Conservation (phyloP, 2,113 vertebrate species). For the Hyaena hyaena region DNA sequence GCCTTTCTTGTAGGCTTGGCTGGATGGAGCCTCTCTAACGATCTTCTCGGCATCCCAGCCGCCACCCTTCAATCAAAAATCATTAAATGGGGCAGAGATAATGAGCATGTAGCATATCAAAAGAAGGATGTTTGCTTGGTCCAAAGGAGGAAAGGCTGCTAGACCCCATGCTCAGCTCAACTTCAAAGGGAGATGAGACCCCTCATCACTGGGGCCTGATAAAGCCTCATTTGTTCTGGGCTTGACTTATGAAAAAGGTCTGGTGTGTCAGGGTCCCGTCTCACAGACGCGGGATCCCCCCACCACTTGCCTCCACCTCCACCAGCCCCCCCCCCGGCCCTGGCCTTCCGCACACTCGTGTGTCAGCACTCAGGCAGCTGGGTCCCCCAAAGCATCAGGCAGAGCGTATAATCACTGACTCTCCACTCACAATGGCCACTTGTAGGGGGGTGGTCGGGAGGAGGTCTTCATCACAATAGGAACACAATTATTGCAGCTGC, state of each 20-base stretch:
- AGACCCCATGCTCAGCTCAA: slow-evolving; percentile 83
- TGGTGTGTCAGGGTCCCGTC: slow-evolving; percentile 88
- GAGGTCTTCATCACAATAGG: slow-evolving; percentile 87
- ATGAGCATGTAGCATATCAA: slow-evolving; percentile 91
- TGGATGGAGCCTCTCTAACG: slow-evolving; percentile 85
- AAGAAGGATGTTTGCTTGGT: slow-evolving; percentile 90
- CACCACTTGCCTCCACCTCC: slow-evolving; percentile 51
- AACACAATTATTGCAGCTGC: slow-evolving; percentile 93
- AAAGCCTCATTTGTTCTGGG: slow-evolving; percentile 92
- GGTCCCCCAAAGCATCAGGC: slow-evolving; percentile 87
- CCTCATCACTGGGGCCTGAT: slow-evolving; percentile 84
- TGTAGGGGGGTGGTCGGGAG: slow-evolving; percentile 88
- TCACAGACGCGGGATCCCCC: slow-evolving; percentile 83
- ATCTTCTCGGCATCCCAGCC: slow-evolving; percentile 85
- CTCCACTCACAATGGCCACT: slow-evolving; percentile 87
- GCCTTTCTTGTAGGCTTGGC: slow-evolving; percentile 87
- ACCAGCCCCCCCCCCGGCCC: slow-evolving; percentile 32
- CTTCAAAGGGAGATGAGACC: slow-evolving; percentile 90
- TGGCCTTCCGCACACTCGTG: slow-evolving; percentile 78
- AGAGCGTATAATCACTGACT: slow-evolving; percentile 90
- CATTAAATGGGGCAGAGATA: slow-evolving; percentile 91
- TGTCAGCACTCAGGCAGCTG: slow-evolving; percentile 92
- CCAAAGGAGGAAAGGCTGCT: slow-evolving; percentile 88
- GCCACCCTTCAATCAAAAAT: slow-evolving; percentile 92
- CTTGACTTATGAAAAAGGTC: slow-evolving; percentile 92